These are phyloP conservation scores for Drosophila meridiana DNA, from an alignment of 2,888 invertebrate genomes.

Conservation along the genomic window DNA sequence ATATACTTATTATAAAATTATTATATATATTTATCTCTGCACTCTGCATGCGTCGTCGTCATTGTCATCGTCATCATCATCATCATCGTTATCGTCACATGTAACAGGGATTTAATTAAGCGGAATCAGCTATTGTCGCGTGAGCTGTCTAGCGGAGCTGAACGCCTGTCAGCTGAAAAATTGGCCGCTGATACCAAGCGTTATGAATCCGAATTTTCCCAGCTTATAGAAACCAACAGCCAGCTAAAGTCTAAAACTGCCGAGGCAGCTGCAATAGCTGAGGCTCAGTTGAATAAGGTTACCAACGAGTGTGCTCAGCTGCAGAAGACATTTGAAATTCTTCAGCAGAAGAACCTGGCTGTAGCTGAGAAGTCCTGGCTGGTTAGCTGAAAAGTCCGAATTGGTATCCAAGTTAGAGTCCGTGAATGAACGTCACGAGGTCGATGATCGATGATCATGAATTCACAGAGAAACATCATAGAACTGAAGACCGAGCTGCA, in stretches of 20 bases:
- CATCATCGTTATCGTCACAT: no score
- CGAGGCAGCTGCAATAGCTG: background rate
- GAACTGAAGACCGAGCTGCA: background rate
- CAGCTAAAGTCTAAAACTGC: fast-evolving
- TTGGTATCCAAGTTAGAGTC: no score
- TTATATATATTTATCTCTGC: no score
- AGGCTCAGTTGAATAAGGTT: background rate
- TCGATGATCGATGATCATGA: background rate
- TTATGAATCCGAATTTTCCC: background rate
- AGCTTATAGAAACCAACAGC: background rate
- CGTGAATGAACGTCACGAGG: background rate
- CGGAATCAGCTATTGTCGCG: background rate
- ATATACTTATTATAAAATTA: no score
- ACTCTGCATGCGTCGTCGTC: no score
- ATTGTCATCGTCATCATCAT: no score
- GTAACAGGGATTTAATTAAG: background rate
- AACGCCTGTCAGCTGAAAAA: background rate
- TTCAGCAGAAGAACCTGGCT: background rate
- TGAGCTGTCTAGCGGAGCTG: background rate
- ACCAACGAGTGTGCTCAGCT: background rate
- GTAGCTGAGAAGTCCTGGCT: no score
- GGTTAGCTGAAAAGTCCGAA: no score
- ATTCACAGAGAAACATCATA: background rate
- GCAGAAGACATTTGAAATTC: background rate
- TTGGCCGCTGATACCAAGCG: background rate